Conservation (phyloP, 1,140 invertebrate genomes). For the Ectropis grisescens region DNA sequence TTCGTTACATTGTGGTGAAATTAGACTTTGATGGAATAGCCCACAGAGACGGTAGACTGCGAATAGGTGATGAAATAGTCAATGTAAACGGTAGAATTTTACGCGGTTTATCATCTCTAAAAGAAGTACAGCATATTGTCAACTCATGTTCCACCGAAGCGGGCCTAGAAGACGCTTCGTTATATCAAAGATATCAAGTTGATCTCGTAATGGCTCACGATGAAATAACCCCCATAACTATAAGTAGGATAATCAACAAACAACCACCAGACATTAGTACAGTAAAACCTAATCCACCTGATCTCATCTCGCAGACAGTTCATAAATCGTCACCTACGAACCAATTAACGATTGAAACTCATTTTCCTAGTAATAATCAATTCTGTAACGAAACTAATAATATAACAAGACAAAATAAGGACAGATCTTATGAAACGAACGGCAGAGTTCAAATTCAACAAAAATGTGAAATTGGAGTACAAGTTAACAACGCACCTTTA, state of each 20-base stretch:
- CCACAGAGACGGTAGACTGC: slow-evolving; percentile 84
- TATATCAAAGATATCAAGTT: slow-evolving; percentile 72
- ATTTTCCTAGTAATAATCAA: slow-evolving; percentile 50
- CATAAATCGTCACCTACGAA: slow-evolving; percentile 44
- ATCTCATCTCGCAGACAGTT: slow-evolving; percentile 59
- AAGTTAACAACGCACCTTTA: slow-evolving; percentile 37
- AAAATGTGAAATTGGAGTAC: slow-evolving; percentile 48
- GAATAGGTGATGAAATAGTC: slow-evolving; percentile 87
- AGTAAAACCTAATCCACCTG: slow-evolving; percentile 39
- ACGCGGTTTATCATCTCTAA: slow-evolving; percentile 78
- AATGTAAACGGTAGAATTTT: slow-evolving; percentile 88
- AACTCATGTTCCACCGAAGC: slow-evolving; percentile 67
- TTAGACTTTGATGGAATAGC: slow-evolving; percentile 85
- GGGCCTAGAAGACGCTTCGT: slow-evolving; percentile 40
- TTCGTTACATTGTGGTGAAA: slow-evolving; percentile 86
- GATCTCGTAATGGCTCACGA: slow-evolving; percentile 75
- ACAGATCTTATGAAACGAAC: slow-evolving; percentile 16
- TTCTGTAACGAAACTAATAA: slow-evolving; percentile 21
- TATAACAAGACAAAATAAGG: slow-evolving; percentile 19
- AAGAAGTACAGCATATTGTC: slow-evolving; percentile 73
- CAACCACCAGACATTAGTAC: slow-evolving; percentile 31
- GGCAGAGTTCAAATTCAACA: slow-evolving; percentile 15
- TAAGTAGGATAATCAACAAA: slow-evolving; percentile 53
- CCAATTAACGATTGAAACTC: slow-evolving; percentile 55
- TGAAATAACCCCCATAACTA: slow-evolving; percentile 61